Base-by-base conservation (phyloP, 2,888 invertebrate species). In the Diaperis boleti region DNA sequence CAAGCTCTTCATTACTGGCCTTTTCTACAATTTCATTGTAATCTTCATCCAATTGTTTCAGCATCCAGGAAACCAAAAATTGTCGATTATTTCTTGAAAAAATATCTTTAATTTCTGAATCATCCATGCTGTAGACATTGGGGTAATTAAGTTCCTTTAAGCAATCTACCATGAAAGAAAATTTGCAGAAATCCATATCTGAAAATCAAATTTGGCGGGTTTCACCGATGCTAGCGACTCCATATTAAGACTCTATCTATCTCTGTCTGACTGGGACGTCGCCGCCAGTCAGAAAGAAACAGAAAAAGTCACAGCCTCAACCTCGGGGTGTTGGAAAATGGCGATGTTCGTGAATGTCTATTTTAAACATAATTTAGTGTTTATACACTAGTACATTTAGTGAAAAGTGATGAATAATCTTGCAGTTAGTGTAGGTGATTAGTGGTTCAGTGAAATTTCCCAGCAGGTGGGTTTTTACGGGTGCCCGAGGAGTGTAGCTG, bases 11-110 rank as follows among this genome's bases (percentile, higher is more conserved):
- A 44, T 68, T 61, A 47, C 60, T 45, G 18, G 60, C 56, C 39
- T 61, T 59, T 31, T 66, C 64, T 7, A 52, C 17, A 17, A 61
- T 31, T 26, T 44, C 31, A 18, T 45, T 50, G 55, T 63, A 71
- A 18, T 59, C 55, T 17, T 63, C 56, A 41, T 67, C 61, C n/a
- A 72, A 41, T 13, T 69, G 55, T 44, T 69, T 71, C n/a, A 74
- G 50, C 45, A 75, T 49, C 76, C 76, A 77, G 6, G 67, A 66
- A 14, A 76, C 57, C 26, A 77, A 64, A 63, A 72, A 73, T 39
- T 63, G 61, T 67, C 76, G 63, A 50, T 77, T 76, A 3, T 69
- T 62, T 15, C 59, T 50, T 20, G 70, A 65, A 41, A 76, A 74
- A 52, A 77, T 68, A 15, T 72, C 69, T 14, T 42, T 57, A 10